A percentile compares a stretch with the other conserved stretches of the same genome.
Conservation (phyloP, 1,140 invertebrate species). For the Hylaeus volcanicus region DNA sequence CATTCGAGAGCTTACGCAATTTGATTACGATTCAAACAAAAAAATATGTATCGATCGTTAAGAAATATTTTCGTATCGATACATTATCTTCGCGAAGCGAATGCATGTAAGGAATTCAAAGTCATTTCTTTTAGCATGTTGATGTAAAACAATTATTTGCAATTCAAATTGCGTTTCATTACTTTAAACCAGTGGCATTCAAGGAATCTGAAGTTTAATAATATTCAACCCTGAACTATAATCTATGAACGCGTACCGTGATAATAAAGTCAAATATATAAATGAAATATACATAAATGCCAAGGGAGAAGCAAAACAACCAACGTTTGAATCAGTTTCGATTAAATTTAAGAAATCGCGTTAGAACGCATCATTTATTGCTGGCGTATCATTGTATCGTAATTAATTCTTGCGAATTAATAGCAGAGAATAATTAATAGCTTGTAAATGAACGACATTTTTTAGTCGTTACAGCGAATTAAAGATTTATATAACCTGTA, state of each 20-base stretch:
- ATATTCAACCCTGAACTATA: constrained; percentile 6
- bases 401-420: not conserved
- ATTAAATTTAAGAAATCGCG: not conserved
- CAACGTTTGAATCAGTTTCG: not conserved
- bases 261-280: not conserved
- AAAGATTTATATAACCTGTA: too few species aligned
- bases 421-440: not conserved
- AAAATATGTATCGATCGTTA: not conserved
- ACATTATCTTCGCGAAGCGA: not conserved
- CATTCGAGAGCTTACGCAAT: not conserved
- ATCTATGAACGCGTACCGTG: not conserved
- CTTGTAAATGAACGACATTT: too few species aligned
- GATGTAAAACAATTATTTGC: constrained; percentile 18
- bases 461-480: too few species aligned
- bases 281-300: not conserved
- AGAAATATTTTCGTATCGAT: not conserved
- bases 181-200: not conserved
- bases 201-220: not conserved
- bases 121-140: constrained; percentile 25
- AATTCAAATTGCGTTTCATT: constrained; percentile 25
- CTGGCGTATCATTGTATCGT: not conserved
- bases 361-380: not conserved
- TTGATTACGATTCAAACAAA: not conserved
- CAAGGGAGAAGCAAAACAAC: too few species aligned
- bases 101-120: constrained; percentile 3